Conservation (phyloP, 2,113 vertebrate genomes). For the Rattus norvegicus region GRCr8 NC_086039.1:113128001-113128500, state of each 20-base stretch:
- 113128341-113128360: background rate
- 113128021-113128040: background rate
- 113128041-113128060: background rate
- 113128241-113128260: background rate
- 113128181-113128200: background rate
- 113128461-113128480: background rate
- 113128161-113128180: background rate
- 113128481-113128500: background rate
- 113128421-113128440: background rate
- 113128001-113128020: background rate
- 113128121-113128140: conserved; percentile 3
- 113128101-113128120: background rate
- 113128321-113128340: background rate
- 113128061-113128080: background rate
- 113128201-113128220: background rate
- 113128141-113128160: background rate
- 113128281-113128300: background rate
- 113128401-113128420: background rate
- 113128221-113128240: background rate
- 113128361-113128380: background rate
- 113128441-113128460: background rate
- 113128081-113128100: background rate
- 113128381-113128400: background rate
- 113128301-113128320: background rate
- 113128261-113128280: background rate